A percentile compares a stretch with the other conserved stretches of the same genome.
phyloP scores from a whole-genome alignment of 2,888 invertebrate species.

The Phaedon cochleariae region DNA sequence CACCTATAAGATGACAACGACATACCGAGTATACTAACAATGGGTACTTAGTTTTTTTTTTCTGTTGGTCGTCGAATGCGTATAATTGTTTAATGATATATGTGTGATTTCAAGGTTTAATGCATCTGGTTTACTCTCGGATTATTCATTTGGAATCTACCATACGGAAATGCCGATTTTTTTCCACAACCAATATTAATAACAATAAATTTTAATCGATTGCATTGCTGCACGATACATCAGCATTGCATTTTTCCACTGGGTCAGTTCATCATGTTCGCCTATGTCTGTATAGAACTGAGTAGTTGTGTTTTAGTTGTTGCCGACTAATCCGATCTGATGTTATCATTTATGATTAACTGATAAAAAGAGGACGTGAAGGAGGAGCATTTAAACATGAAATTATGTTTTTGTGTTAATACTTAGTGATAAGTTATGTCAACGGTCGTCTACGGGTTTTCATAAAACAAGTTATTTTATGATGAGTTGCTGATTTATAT shows the following conservation, averaged over 20 bases:
- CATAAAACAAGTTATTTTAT: no score
- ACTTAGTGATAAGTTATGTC: neutral
- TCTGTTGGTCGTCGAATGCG: neutral
- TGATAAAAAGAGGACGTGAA: neutral
- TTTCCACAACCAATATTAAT: neutral
- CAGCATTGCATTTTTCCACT: neutral
- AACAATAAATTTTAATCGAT: conserved; percentile 1
- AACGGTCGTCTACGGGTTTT: neutral
- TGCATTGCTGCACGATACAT: neutral
- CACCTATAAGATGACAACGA: neutral
- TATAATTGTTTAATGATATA: neutral
- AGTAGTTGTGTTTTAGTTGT: no score
- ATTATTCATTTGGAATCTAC: neutral
- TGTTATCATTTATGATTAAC: neutral
- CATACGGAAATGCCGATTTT: neutral
- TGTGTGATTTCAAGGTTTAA: neutral
- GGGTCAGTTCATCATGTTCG: neutral
- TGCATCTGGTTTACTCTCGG: neutral
- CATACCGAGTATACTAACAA: neutral
- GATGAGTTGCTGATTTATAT: no score
- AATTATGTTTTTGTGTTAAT: neutral
- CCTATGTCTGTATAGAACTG: no score
- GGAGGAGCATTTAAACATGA: neutral
- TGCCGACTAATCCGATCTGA: neutral
- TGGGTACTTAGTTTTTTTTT: neutral